Conservation (phyloP, 2,888 invertebrate species). For the Cephus runcator region DNA sequence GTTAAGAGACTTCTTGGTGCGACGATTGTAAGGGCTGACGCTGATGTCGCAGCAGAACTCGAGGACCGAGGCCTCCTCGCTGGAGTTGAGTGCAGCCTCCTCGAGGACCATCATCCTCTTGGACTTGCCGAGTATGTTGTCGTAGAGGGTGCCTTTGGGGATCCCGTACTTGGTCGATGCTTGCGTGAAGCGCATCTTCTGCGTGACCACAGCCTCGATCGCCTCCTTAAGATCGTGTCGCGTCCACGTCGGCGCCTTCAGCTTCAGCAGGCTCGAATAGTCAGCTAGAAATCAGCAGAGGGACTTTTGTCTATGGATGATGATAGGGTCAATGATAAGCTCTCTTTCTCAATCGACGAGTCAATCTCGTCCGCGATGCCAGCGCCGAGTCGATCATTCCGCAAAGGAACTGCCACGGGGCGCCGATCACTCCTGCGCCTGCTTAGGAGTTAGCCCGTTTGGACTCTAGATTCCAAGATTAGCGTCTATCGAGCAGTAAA, state of each 20-base stretch:
- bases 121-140: slow-evolving; percentile 81
- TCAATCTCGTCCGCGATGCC: not conserved
- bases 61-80: slow-evolving; percentile 75
- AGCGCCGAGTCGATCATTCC: not conserved
- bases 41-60: slow-evolving; percentile 81
- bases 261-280: slow-evolving; percentile 75
- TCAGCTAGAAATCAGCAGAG: slow-evolving; percentile 65
- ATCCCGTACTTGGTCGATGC: slow-evolving; percentile 78
- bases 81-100: slow-evolving; percentile 72
- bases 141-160: slow-evolving; percentile 82
- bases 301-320: slow-evolving; percentile 14
- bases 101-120: slow-evolving; percentile 81
- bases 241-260: slow-evolving; percentile 81
- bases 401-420: not conserved
- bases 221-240: slow-evolving; percentile 80
- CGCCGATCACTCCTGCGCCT: not conserved
- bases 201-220: slow-evolving; percentile 79
- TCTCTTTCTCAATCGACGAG: not conserved
- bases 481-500: not conserved
- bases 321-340: not conserved
- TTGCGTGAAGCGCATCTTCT: slow-evolving; percentile 82
- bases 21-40: slow-evolving; percentile 76
- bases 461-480: not conserved
- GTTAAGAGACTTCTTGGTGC: slow-evolving; percentile 76
- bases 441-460: not conserved